Evolutionary conservation across 2,888 invertebrate species (phyloP).

Genomic region (Pyrochroa serraticornis): DNA sequence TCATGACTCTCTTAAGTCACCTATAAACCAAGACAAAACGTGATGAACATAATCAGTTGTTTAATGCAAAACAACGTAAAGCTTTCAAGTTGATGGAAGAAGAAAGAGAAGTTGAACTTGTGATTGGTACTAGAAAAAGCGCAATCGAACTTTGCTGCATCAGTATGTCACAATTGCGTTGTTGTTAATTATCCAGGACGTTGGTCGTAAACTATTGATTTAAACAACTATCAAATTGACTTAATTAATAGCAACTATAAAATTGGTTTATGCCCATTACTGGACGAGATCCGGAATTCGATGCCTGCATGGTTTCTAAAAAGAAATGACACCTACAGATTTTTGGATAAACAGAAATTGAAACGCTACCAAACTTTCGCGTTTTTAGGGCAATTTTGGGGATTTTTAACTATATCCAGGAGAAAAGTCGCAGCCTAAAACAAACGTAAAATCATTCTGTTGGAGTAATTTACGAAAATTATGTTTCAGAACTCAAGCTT

Average conservation of each 20-base stretch:
- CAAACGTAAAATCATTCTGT: too few relatives aligned
- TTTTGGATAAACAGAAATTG: too few relatives aligned
- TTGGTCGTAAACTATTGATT: background rate
- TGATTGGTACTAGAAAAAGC: constrained; percentile 13
- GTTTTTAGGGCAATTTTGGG: too few relatives aligned
- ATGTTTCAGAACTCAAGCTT: too few relatives aligned
- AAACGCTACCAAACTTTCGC: too few relatives aligned
- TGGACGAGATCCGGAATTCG: background rate
- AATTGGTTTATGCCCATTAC: background rate
- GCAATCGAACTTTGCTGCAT: constrained; percentile 2
- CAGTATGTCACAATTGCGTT: background rate
- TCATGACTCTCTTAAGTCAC: constrained; percentile 49
- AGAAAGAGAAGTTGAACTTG: constrained; percentile 6
- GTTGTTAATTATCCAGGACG: constrained; percentile 8
- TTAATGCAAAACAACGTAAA: constrained; percentile 57
- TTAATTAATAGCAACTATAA: constrained; percentile 13
- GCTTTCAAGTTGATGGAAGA: constrained; percentile 48
- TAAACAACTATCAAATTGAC: constrained; percentile 1
- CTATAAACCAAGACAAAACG: constrained; percentile 51
- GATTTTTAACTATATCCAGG: too few relatives aligned
- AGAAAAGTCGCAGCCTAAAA: too few relatives aligned
- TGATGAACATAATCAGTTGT: constrained; percentile 52
- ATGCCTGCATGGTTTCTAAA: background rate
- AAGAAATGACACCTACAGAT: too few relatives aligned
- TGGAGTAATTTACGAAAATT: too few relatives aligned